phyloP scores from a whole-genome alignment of 2,113 vertebrate species.

The Melospiza georgiana region DNA sequence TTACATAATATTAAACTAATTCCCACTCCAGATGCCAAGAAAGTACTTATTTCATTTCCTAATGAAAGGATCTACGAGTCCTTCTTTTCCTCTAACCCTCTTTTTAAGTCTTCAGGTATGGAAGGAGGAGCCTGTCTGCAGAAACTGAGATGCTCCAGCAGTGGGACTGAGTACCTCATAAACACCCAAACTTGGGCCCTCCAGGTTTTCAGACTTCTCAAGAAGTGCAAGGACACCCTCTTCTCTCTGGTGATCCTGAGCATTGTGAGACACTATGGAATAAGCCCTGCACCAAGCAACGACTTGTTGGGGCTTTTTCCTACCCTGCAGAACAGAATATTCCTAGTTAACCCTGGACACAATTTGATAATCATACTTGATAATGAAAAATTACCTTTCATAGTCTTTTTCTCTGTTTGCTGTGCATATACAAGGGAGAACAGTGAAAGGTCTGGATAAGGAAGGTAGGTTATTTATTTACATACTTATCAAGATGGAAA shows the following conservation, averaged over 20 bases:
- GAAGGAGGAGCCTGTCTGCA: neutral
- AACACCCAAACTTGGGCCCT: neutral
- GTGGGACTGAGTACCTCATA: neutral
- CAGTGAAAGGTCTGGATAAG: neutral
- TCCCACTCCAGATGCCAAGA: neutral
- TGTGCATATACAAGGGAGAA: neutral
- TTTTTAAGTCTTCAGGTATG: neutral
- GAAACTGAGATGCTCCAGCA: rapidly evolving
- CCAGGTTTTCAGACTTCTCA: neutral
- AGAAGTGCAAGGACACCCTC: neutral
- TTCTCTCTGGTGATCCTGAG: neutral
- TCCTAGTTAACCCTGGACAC: neutral
- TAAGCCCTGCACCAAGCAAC: neutral
- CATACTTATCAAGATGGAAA: neutral
- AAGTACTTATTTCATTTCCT: neutral
- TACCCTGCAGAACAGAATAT: neutral
- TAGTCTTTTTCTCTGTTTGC: neutral
- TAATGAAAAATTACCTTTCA: neutral
- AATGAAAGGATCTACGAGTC: neutral
- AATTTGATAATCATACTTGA: neutral
- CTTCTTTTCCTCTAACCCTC: neutral
- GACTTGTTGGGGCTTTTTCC: rapidly evolving
- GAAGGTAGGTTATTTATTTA: neutral
- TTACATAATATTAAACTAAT: neutral
- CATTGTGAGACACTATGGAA: neutral